Conservation (phyloP, 2,113 vertebrate genomes). For the Spermophilus dauricus region DNA sequence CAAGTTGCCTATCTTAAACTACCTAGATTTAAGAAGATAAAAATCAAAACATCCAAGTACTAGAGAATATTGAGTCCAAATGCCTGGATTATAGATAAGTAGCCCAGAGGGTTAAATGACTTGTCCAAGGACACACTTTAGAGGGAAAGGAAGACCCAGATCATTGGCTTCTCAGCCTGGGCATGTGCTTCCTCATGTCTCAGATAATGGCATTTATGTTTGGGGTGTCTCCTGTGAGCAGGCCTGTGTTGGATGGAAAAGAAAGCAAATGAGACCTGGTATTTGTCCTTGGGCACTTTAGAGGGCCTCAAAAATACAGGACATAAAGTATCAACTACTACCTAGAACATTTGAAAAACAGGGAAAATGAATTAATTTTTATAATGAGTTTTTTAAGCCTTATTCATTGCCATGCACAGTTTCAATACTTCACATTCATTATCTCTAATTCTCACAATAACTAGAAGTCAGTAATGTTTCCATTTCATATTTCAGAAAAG, state of each 20-base stretch:
- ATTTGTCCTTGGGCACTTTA: neutral
- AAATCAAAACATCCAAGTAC: slow-evolving; percentile 40
- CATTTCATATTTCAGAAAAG: slow-evolving; percentile 11
- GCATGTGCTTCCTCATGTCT: neutral
- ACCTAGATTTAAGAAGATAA: slow-evolving; percentile 47
- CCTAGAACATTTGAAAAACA: neutral
- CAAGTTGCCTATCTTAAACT: slow-evolving; percentile 46
- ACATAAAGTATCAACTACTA: neutral
- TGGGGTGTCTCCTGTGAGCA: neutral
- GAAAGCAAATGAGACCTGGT: neutral
- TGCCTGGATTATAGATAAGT: slow-evolving; percentile 46
- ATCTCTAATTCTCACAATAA: slow-evolving; percentile 14
- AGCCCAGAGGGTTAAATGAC: slow-evolving; percentile 10
- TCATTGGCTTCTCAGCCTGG: neutral
- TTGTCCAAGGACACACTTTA: neutral
- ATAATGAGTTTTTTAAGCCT: neutral
- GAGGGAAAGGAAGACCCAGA: neutral
- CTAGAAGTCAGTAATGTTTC: neutral
- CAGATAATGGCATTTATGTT: neutral
- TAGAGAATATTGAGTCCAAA: slow-evolving; percentile 66
- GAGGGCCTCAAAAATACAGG: neutral
- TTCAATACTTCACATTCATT: neutral
- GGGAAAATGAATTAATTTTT: slow-evolving; percentile 3
- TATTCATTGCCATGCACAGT: neutral
- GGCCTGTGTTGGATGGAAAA: neutral